Evolutionary conservation across 2,113 vertebrate species (phyloP).

Genomic region (Notiomystis cincta): DNA sequence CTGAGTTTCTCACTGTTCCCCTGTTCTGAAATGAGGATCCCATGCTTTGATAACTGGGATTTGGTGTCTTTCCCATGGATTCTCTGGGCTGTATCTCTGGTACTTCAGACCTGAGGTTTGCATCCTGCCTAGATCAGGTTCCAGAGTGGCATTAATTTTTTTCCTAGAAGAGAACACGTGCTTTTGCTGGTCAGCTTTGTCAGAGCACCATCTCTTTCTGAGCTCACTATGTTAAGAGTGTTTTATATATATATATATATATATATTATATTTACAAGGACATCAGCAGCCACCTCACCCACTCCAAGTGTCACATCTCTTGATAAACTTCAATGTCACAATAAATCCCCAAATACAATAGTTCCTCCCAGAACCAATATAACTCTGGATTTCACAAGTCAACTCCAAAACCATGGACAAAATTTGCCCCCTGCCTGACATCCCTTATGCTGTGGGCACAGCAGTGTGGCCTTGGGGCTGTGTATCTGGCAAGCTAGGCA

Average conservation of each 20-base stretch:
- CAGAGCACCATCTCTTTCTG: background rate
- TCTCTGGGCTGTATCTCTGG: background rate
- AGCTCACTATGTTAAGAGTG: background rate
- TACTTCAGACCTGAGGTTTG: background rate
- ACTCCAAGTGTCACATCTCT: background rate
- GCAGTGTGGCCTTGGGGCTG: fast-evolving
- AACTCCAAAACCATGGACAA: background rate
- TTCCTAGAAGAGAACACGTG: background rate
- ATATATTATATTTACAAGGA: background rate
- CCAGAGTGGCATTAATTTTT: background rate
- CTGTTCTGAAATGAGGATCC: fast-evolving
- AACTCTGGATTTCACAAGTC: background rate
- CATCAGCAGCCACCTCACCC: background rate
- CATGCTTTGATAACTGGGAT: background rate
- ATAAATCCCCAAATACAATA: background rate
- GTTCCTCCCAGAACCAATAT: background rate
- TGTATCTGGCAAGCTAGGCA: background rate
- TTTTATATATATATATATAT: background rate
- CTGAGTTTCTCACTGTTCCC: background rate
- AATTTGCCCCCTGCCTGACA: background rate
- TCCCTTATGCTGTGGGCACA: background rate
- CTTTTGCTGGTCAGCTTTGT: background rate
- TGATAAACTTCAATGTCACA: background rate
- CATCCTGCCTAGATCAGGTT: background rate
- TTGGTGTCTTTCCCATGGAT: background rate